phyloP scores from a whole-genome alignment of 2,113 vertebrate species.

The Chelonoidis abingdonii region DNA sequence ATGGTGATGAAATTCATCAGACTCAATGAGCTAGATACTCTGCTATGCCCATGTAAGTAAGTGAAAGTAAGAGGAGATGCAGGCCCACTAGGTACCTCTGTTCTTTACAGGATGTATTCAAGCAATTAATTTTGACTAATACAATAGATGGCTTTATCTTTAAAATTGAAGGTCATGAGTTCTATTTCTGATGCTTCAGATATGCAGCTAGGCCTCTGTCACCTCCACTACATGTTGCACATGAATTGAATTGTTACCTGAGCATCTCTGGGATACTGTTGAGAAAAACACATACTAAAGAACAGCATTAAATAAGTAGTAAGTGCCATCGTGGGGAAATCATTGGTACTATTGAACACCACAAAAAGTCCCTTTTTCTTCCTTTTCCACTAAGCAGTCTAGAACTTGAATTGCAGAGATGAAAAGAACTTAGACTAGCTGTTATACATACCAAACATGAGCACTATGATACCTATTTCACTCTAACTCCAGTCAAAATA shows the following conservation, averaged over 20 bases:
- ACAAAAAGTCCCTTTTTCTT: neutral
- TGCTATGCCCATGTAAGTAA: slow-evolving; percentile 47
- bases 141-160: neutral
- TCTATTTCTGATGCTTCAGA: slow-evolving; percentile 26
- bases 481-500: neutral
- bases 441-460: neutral
- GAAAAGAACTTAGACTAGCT: neutral
- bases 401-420: neutral
- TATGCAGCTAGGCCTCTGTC: neutral
- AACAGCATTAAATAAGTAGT: neutral
- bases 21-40: slow-evolving; percentile 20
- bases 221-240: neutral
- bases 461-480: neutral
- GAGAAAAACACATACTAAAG: neutral
- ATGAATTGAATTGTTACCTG: neutral
- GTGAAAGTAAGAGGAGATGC: slow-evolving; percentile 51
- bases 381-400: neutral
- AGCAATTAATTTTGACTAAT: slow-evolving; percentile 19
- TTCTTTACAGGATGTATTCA: slow-evolving; percentile 52
- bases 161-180: neutral
- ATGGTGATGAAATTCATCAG: slow-evolving; percentile 58
- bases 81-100: slow-evolving; percentile 57
- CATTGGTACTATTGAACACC: neutral
- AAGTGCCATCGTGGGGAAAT: neutral
- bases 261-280: neutral